A percentile compares a stretch with the other conserved stretches of the same genome.
Conservation (phyloP, 2,113 vertebrate genomes). For the Onychostoma macrolepis region DNA sequence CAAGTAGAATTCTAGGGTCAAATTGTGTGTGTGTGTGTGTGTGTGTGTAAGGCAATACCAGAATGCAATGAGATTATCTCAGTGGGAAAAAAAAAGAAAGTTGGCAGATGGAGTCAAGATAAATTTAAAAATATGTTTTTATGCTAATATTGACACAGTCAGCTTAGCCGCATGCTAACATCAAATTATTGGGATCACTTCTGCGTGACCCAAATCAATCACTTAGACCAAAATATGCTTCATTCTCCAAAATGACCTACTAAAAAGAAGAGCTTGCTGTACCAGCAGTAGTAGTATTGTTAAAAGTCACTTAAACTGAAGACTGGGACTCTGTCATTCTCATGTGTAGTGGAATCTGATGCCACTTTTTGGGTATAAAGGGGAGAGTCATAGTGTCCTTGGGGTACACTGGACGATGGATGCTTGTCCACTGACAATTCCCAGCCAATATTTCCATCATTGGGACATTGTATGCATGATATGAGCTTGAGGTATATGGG, state of each 20-base stretch:
- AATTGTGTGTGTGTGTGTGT: neutral
- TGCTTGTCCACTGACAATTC: neutral
- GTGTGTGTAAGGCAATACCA: neutral
- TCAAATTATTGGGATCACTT: neutral
- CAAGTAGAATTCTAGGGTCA: too few relatives aligned
- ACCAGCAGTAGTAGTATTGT: neutral
- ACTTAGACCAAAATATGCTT: neutral
- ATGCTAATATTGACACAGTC: too few relatives aligned
- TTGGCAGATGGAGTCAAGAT: neutral
- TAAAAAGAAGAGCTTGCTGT: neutral
- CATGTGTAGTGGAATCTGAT: neutral
- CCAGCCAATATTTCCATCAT: neutral
- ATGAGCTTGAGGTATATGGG: neutral
- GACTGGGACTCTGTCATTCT: neutral
- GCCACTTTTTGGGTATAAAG: neutral
- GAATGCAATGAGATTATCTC: neutral
- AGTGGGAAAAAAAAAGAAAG: neutral
- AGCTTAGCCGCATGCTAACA: neutral
- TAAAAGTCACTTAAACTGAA: neutral
- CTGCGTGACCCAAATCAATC: neutral
- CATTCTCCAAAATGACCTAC: neutral
- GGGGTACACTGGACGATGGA: neutral
- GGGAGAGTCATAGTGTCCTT: neutral
- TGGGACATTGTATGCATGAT: neutral
- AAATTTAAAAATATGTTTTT: too few relatives aligned